Evolutionary conservation across 2,113 vertebrate species (phyloP).

Genomic region (Spea bombifrons): DNA sequence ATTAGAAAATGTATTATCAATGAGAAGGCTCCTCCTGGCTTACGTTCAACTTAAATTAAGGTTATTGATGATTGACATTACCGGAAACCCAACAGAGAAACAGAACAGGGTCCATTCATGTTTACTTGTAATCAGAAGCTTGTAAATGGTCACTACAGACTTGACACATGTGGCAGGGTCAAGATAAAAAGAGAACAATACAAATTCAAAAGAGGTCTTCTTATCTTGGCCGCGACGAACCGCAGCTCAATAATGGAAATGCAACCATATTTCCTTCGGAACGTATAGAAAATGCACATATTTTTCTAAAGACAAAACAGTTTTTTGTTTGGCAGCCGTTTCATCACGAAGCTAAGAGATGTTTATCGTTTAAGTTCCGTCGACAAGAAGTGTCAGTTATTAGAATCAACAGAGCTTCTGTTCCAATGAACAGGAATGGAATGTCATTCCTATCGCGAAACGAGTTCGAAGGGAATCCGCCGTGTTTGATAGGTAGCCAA

Average conservation of each 20-base stretch:
- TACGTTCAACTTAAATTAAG: slow-evolving; percentile 18
- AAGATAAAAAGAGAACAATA: slow-evolving; percentile 27
- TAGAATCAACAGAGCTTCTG: slow-evolving; percentile 26
- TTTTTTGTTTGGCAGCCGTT: background rate
- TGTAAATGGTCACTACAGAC: background rate
- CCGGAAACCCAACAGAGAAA: slow-evolving; percentile 3
- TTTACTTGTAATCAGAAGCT: background rate
- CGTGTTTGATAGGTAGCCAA: slow-evolving; percentile 43
- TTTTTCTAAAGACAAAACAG: background rate
- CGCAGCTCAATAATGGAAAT: background rate
- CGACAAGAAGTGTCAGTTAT: slow-evolving; percentile 21
- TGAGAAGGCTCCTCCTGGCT: background rate
- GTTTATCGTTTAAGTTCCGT: background rate
- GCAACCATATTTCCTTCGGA: slow-evolving; percentile 3
- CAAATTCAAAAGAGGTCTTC: background rate
- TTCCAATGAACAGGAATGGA: slow-evolving; percentile 17
- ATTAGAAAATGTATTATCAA: slow-evolving; percentile 25
- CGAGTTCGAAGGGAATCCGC: slow-evolving; percentile 20
- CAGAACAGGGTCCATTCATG: background rate
- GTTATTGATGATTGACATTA: slow-evolving; percentile 8
- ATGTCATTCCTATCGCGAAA: slow-evolving; percentile 29
- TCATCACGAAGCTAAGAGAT: slow-evolving; percentile 15
- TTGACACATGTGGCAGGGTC: background rate
- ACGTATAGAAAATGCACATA: background rate
- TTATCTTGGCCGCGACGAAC: background rate